A percentile compares a stretch with the other conserved stretches of the same genome.
Evolutionary conservation across 1,140 invertebrate genomes (phyloP).

Genomic region (Pachyrhynchus sulphureomaculatus): DNA sequence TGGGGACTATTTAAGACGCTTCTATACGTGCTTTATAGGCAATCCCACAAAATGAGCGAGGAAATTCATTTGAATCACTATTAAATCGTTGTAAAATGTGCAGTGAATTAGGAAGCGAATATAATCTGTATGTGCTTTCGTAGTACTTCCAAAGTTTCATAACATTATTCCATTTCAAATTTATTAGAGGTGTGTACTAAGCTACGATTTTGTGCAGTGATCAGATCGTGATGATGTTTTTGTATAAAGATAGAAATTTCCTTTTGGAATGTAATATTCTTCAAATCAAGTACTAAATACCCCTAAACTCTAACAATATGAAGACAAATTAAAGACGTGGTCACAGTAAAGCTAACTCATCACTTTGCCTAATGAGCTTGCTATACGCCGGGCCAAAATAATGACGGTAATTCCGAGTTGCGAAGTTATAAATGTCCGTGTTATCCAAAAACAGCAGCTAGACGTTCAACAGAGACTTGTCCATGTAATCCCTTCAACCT

Average conservation of each 20-base stretch:
- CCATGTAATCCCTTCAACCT: constrained; percentile 15
- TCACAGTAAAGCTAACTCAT: constrained; percentile 15
- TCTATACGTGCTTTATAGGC: too few relatives aligned
- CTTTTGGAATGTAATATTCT: neutral
- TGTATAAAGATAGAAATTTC: neutral
- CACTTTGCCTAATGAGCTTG: neutral
- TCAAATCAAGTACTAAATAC: neutral
- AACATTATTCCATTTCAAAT: too few relatives aligned
- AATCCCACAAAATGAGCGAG: too few relatives aligned
- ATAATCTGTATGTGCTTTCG: too few relatives aligned
- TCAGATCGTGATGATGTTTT: too few relatives aligned
- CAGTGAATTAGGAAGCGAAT: too few relatives aligned
- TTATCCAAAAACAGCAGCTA: constrained; percentile 26
- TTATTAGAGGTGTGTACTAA: too few relatives aligned
- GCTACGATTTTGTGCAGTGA: too few relatives aligned
- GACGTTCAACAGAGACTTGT: neutral
- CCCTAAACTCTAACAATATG: neutral
- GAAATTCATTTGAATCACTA: too few relatives aligned
- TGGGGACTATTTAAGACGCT: too few relatives aligned
- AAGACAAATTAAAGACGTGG: constrained; percentile 7
- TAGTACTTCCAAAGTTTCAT: too few relatives aligned
- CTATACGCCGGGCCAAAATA: neutral
- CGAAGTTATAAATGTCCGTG: constrained; percentile 25
- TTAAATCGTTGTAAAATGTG: too few relatives aligned
- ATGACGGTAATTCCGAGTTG: constrained; percentile 25